phyloP scores from a whole-genome alignment of 2,888 invertebrate genomes.

The Pterostichus madidus region DNA sequence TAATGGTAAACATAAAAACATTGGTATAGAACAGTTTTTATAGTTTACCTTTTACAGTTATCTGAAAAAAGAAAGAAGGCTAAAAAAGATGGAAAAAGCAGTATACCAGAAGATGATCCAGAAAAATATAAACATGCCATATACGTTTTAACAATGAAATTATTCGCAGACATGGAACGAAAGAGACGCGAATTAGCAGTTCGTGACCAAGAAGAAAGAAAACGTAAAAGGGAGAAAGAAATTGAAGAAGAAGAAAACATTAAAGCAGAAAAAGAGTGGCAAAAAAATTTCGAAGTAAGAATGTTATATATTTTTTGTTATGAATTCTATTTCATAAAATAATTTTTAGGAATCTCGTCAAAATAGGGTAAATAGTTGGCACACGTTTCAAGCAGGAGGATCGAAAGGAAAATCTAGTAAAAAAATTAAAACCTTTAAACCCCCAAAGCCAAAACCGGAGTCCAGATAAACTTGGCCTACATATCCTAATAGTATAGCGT shows the following conservation, averaged over 20 bases:
- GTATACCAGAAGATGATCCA: slow-evolving; percentile 93
- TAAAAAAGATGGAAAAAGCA: slow-evolving; percentile 93
- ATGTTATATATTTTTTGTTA: slow-evolving; percentile 22
- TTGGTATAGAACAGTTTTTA: neutral
- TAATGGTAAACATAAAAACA: slow-evolving; percentile 83
- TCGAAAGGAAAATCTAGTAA: slow-evolving; percentile 86
- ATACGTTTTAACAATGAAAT: slow-evolving; percentile 99
- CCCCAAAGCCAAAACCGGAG: slow-evolving; percentile 96
- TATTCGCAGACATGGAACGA: slow-evolving; percentile 96
- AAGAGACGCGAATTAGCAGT: slow-evolving; percentile 92
- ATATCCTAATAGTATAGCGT: slow-evolving; percentile 56
- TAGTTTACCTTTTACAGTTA: slow-evolving; percentile 81
- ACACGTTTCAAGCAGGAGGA: slow-evolving; percentile 88
- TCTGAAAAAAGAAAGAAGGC: slow-evolving; percentile 95
- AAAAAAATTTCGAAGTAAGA: slow-evolving; percentile 96
- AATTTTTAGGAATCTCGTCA: slow-evolving; percentile 89
- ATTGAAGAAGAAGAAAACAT: slow-evolving; percentile 94
- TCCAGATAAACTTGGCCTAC: slow-evolving; percentile 83
- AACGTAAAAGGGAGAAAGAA: slow-evolving; percentile 95
- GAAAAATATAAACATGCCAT: slow-evolving; percentile 93
- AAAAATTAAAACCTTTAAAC: slow-evolving; percentile 91
- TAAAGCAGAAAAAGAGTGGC: slow-evolving; percentile 96
- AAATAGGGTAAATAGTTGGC: slow-evolving; percentile 95
- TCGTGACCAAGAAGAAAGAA: slow-evolving; percentile 95
- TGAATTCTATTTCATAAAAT: slow-evolving; percentile 48